These are phyloP conservation scores for Teleiodes luculella DNA, from an alignment of 2,888 invertebrate species.

Conservation along the genomic window DNA sequence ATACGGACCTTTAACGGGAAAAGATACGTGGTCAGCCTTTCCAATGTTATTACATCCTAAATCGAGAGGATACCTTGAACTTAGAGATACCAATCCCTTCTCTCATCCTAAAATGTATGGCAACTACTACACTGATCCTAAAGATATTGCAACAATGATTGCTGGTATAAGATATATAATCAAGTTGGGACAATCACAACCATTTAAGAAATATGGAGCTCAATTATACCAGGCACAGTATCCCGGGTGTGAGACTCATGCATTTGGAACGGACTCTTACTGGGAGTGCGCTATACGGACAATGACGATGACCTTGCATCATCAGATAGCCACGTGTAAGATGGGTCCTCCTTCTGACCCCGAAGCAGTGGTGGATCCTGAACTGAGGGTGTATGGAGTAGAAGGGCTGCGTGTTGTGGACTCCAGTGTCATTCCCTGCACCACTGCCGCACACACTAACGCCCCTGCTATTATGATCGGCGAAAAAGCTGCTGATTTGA, in stretches of 20 bases:
- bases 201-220: slow-evolving; percentile 79
- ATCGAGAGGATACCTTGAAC: slow-evolving; percentile 83
- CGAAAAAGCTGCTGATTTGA: slow-evolving; percentile 85
- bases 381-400: slow-evolving; percentile 81
- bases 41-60: slow-evolving; percentile 86
- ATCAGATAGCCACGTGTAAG: slow-evolving; percentile 83
- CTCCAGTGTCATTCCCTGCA: slow-evolving; percentile 82
- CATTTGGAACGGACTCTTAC: slow-evolving; percentile 80
- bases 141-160: slow-evolving; percentile 78
- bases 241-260: slow-evolving; percentile 70
- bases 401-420: slow-evolving; percentile 82
- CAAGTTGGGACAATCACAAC: slow-evolving; percentile 76
- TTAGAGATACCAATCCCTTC: slow-evolving; percentile 86
- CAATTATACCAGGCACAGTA: slow-evolving; percentile 71
- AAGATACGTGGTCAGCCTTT: slow-evolving; percentile 81
- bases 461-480: slow-evolving; percentile 85
- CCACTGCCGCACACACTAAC: slow-evolving; percentile 81
- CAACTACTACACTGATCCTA: slow-evolving; percentile 86
- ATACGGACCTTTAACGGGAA: slow-evolving; percentile 73
- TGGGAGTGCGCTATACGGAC: slow-evolving; percentile 84
- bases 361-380: slow-evolving; percentile 81
- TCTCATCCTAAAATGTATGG: slow-evolving; percentile 87
- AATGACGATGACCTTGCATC: slow-evolving; percentile 76
- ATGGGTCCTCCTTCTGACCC: slow-evolving; percentile 83
- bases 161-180: slow-evolving; percentile 81